These are phyloP conservation scores for Drosophila pallidifrons DNA, from an alignment of 1,140 invertebrate genomes.

Conservation along the genomic window DNA sequence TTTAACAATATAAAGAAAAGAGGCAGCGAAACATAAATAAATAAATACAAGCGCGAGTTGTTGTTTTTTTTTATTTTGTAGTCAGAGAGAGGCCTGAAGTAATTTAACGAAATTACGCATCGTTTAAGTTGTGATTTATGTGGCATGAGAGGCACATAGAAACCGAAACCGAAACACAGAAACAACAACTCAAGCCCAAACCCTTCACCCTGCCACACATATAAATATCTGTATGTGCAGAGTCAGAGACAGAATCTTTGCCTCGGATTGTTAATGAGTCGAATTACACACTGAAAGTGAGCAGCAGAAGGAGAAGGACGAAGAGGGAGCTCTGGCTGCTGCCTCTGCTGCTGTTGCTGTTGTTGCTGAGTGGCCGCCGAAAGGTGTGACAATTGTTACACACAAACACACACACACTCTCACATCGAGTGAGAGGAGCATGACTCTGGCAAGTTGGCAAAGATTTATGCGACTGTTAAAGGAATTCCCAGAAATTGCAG, in stretches of 20 bases:
- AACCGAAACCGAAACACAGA: slow-evolving; percentile 38
- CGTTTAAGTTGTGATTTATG: slow-evolving; percentile 83
- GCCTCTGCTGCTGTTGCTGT: not conserved
- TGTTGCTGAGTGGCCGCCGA: slow-evolving; percentile 78
- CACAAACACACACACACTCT: slow-evolving; percentile 38
- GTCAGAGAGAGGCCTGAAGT: slow-evolving; percentile 46
- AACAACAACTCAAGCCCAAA: slow-evolving; percentile 33
- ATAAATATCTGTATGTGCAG: slow-evolving; percentile 17
- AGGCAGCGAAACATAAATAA: slow-evolving; percentile 68
- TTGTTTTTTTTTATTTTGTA: not conserved
- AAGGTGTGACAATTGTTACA: slow-evolving; percentile 82
- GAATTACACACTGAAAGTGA: slow-evolving; percentile 70
- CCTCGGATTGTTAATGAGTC: slow-evolving; percentile 82
- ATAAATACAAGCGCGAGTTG: slow-evolving; percentile 43
- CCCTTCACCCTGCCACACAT: slow-evolving; percentile 61
- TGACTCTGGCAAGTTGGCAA: slow-evolving; percentile 69
- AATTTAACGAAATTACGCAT: slow-evolving; percentile 79
- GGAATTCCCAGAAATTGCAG: slow-evolving; percentile 68
- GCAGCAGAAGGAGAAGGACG: slow-evolving; percentile 17
- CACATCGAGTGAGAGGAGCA: slow-evolving; percentile 26
- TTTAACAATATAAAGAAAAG: slow-evolving; percentile 23
- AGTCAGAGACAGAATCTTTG: slow-evolving; percentile 49
- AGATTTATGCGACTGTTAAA: slow-evolving; percentile 75
- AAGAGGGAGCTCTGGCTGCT: not conserved
- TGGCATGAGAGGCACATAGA: slow-evolving; percentile 60